Percentiles rank a stretch among this genome's conserved stretches.
Evolutionary conservation across 2,797 vertebrate species (phyloP).

Genomic region (Mormyrops attenuatus): DNA sequence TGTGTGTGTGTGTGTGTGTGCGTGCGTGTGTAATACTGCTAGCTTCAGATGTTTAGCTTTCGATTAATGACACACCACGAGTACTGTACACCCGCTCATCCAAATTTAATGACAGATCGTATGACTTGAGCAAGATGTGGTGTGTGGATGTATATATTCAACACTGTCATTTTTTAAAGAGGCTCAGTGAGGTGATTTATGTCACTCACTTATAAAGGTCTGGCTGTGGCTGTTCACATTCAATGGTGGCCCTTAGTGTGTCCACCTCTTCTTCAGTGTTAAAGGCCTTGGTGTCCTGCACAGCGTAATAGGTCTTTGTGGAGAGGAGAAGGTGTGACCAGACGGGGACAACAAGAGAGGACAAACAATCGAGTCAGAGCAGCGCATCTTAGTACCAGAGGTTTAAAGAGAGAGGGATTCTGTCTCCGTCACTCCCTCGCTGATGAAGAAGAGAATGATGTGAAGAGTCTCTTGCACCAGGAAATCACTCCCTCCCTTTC

Average conservation of each 20-base stretch:
- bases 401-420: background rate
- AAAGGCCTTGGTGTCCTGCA: slow-evolving; percentile 92
- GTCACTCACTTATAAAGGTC: slow-evolving; percentile 91
- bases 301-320: slow-evolving; percentile 83
- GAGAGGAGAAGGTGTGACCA: slow-evolving; percentile 9
- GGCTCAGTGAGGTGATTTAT: background rate
- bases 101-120: background rate
- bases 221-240: slow-evolving; percentile 95
- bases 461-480: background rate
- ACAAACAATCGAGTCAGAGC: background rate
- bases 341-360: background rate
- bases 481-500: background rate
- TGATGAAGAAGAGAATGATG: background rate
- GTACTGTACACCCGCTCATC: background rate
- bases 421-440: background rate
- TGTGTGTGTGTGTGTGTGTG: background rate
- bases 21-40: slow-evolving; percentile 11
- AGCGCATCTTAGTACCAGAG: background rate
- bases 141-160: background rate
- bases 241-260: slow-evolving; percentile 81
- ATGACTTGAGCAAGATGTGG: background rate
- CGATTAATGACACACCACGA: background rate
- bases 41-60: background rate
- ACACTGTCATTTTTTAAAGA: background rate
- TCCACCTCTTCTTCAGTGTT: slow-evolving; percentile 77